Evolutionary conservation across 2,888 invertebrate genomes (phyloP).

Genomic region (Volucella zonaria): DNA sequence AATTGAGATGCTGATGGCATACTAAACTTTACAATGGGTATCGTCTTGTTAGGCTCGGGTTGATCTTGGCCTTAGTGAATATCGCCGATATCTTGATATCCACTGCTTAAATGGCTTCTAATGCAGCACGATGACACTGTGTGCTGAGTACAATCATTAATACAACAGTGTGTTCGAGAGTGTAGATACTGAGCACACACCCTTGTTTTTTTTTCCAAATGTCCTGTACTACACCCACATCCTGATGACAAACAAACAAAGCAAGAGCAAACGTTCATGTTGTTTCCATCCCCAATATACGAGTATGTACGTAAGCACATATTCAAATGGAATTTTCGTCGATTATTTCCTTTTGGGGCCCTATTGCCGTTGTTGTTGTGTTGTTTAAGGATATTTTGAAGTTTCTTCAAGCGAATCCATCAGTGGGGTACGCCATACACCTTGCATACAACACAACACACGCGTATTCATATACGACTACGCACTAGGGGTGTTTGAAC

Average conservation of each 20-base stretch:
- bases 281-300: conserved; percentile 54
- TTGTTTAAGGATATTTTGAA: conserved; percentile 50
- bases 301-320: conserved; percentile 54
- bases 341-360: too few relatives aligned
- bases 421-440: conserved; percentile 37
- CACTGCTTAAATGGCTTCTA: conserved; percentile 30
- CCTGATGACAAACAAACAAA: conserved; percentile 22
- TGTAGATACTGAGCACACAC: conserved; percentile 40
- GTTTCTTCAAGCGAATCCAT: conserved; percentile 70
- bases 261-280: neutral
- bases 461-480: neutral
- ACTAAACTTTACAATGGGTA: conserved; percentile 51
- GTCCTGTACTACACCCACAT: conserved; percentile 37
- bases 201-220: conserved; percentile 50
- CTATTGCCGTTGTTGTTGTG: neutral
- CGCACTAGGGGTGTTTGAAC: conserved; percentile 53
- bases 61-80: conserved; percentile 8
- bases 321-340: conserved; percentile 60
- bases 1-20: neutral
- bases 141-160: conserved; percentile 44
- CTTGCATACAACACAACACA: too few relatives aligned
- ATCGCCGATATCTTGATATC: conserved; percentile 6
- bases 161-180: conserved; percentile 28
- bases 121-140: conserved; percentile 48
- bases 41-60: conserved; percentile 34